A percentile compares a stretch with the other conserved stretches of the same genome.
Evolutionary conservation across 2,888 invertebrate species (phyloP).

Genomic region (Oithona nana): DNA sequence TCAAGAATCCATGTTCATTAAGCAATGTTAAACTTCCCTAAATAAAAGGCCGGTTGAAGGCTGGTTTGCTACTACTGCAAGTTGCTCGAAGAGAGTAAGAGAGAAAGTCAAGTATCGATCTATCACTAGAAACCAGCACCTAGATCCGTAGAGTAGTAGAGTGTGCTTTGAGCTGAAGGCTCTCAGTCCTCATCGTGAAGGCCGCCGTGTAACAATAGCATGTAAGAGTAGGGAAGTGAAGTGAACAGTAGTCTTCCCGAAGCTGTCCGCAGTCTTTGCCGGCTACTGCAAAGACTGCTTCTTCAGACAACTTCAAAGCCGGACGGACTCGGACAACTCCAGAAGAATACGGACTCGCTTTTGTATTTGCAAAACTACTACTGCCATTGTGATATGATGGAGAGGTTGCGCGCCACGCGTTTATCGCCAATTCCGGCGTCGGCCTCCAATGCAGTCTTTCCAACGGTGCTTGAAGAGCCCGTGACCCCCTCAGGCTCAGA

Average conservation of each 20-base stretch:
- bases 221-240: too few species aligned
- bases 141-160: background rate
- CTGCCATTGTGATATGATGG: too few species aligned
- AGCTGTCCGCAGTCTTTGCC: too few species aligned
- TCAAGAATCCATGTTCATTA: too few species aligned
- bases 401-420: background rate
- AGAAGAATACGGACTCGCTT: too few species aligned
- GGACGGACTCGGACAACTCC: too few species aligned
- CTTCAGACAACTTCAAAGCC: too few species aligned
- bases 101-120: background rate
- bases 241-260: too few species aligned
- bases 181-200: background rate
- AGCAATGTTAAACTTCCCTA: too few species aligned
- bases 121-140: background rate
- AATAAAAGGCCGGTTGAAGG: too few species aligned
- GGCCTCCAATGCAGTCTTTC: background rate
- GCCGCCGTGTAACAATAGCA: background rate
- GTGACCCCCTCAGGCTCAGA: background rate
- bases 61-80: background rate
- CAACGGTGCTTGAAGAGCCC: conserved; percentile 4
- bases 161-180: background rate
- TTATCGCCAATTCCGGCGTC: background rate
- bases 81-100: background rate
- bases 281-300: too few species aligned
- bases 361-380: too few species aligned